phyloP scores from a whole-genome alignment of 2,113 vertebrate species.

The Mesocricetus auratus region DNA sequence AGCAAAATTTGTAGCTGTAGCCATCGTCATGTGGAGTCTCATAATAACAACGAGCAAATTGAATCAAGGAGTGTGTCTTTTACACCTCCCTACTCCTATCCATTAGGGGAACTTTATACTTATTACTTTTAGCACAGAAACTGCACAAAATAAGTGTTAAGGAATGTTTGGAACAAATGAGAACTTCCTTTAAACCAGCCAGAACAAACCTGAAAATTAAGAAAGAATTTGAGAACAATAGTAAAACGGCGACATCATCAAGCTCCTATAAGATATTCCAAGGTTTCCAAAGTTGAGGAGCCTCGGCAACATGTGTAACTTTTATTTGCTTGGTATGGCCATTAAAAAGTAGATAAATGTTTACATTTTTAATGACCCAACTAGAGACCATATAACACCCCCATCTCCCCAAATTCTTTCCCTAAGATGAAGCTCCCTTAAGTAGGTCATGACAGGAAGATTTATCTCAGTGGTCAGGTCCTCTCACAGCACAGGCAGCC shows the following conservation, averaged over 20 bases:
- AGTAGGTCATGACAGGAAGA: conserved; percentile 75
- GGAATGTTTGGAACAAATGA: not conserved
- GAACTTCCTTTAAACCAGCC: not conserved
- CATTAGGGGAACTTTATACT: conserved; percentile 43
- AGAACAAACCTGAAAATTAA: conserved; percentile 16
- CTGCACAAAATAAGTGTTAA: conserved; percentile 32
- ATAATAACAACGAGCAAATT: not conserved
- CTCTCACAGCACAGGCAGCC: conserved; percentile 47
- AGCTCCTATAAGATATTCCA: conserved; percentile 34
- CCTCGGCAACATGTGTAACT: conserved; percentile 4
- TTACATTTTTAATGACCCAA: conserved; percentile 65
- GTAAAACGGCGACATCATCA: not conserved
- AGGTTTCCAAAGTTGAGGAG: conserved; percentile 44
- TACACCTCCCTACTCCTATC: not conserved
- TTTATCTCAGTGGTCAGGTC: conserved; percentile 61
- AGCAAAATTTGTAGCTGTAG: not conserved
- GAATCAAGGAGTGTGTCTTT: not conserved
- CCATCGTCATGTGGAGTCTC: not conserved
- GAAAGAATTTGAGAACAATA: not conserved
- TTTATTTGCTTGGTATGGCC: conserved; percentile 55
- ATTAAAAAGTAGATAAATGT: conserved; percentile 58
- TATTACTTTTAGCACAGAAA: conserved; percentile 43
- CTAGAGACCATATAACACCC: conserved; percentile 49
- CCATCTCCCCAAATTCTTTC: conserved; percentile 55
- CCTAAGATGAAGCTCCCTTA: conserved; percentile 68